Conservation (phyloP, 2,113 vertebrate genomes). For the Dasyurus viverrinus region DNA sequence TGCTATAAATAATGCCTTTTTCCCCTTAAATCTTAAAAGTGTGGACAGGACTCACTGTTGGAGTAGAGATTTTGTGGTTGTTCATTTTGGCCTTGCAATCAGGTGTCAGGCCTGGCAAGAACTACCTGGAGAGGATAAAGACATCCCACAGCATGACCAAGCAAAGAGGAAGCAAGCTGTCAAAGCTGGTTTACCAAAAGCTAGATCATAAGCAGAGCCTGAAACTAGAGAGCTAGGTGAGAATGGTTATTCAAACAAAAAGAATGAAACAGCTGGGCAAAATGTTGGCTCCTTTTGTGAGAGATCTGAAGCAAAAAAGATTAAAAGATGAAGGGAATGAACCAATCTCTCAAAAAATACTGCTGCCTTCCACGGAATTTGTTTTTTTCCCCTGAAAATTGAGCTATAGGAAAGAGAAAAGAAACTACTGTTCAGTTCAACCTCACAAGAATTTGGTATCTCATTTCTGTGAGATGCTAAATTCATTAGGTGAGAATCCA, state of each 20-base stretch:
- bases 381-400: background rate
- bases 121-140: constrained; percentile 56
- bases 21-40: constrained; percentile 6
- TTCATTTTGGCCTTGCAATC: constrained; percentile 47
- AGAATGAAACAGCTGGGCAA: constrained; percentile 33
- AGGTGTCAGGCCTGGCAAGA: constrained; percentile 53
- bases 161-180: constrained; percentile 38
- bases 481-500: background rate
- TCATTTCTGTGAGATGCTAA: background rate
- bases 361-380: background rate
- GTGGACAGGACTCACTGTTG: constrained; percentile 15
- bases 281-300: constrained; percentile 23
- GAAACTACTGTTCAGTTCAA: background rate
- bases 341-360: background rate
- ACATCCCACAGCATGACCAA: background rate
- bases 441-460: background rate
- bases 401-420: background rate
- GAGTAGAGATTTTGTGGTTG: constrained; percentile 2
- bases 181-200: constrained; percentile 19
- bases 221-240: constrained; percentile 16
- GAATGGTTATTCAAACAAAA: constrained; percentile 7
- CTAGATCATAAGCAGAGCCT: background rate
- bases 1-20: constrained; percentile 13
- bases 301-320: background rate
- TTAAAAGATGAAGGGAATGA: background rate